Base-by-base conservation (phyloP, 2,888 invertebrate genomes). In the Mayetiola destructor region DNA sequence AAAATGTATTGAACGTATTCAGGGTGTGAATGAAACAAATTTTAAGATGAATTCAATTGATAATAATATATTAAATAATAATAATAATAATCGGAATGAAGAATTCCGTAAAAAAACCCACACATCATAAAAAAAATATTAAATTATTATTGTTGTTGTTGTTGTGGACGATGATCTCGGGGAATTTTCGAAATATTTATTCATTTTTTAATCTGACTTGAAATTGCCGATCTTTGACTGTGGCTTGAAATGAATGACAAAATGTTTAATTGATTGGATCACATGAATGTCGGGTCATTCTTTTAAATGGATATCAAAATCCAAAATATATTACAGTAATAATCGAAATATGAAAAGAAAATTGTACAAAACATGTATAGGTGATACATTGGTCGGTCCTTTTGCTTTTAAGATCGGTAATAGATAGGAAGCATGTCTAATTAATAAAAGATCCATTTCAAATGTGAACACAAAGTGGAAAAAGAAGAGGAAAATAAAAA, bases 1-100 rank as follows among this genome's bases (percentile, higher is more conserved):
- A n/a, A n/a, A 23, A 27, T n/a, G 48, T 27, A 27, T 23, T 48
- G 48, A 3, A 48, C 23, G 27, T 48, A 48, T 48, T 48, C 9
- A 48, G 48, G 48, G 48, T 48, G 48, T 48, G 48, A 48, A 48
- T 48, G 48, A n/a, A n/a, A 48, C 48, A 48, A 48, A 48, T 48
- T 48, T 48, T 9, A 42, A 27, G 48, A 48, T 48, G 48, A 48
- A 48, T 48, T 48, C 23, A 48, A 48, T 27, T 48, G 48, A 48
- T 48, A 48, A 48, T 9, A n/a, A n/a, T n/a, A n/a, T n/a, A n/a
- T n/a, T n/a, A n/a, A n/a, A n/a, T n/a, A n/a, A n/a, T n/a, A n/a
- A n/a, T n/a, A n/a, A n/a, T n/a, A n/a, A n/a, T n/a, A n/a, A n/a
- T 27, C 2, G 29, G n/a, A 40, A n/a, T 27, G 48, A 12, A 42